Base-by-base conservation (phyloP, 1,140 invertebrate species). In the Euborellia annulipes region DNA sequence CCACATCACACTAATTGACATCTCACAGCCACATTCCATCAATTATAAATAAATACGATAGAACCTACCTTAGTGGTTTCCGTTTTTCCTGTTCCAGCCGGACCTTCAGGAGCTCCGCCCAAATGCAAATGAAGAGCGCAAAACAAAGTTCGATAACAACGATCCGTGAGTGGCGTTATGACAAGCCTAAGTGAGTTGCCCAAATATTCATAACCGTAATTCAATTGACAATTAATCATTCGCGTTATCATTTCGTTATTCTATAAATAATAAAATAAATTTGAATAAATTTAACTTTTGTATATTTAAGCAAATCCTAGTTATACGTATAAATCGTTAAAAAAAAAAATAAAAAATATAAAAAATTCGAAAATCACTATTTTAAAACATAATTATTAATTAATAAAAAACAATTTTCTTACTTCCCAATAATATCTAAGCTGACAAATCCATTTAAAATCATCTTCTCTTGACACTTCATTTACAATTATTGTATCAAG, bases 341-440 rank as follows among this genome's bases (percentile, higher is more conserved):
- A 16, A 27, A 30, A 17, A 18, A 16, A 21, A 21, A 41, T 17
- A 30, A 18, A 19, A 16, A 23, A 18, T 36, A 30, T 36, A 16
- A 9, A 44, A 43, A 43, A 45, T 57, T 9, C 40, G 23, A 9
- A 37, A n/a, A n/a, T n/a, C n/a, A n/a, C n/a, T n/a, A n/a, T n/a
- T n/a, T n/a, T n/a, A n/a, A n/a, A n/a, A n/a, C n/a, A n/a, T n/a
- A n/a, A n/a, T n/a, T n/a, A n/a, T n/a, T n/a, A n/a, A n/a, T n/a
- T n/a, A n/a, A n/a, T n/a, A n/a, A 27, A 44, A 8, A 3, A 3
- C 30, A 13, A 14, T 50, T 27, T 55, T 54, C 62, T 71, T 59
- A 87, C 86, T 66, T 85, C 80, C 88, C 89, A 95, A 60, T 97
- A 98, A 60, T 97, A 97, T 43, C 93, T 69, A 14, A 97, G 62